A percentile compares a stretch with the other conserved stretches of the same genome.
phyloP scores from a whole-genome alignment of 2,797 vertebrate genomes.

The Hydrophis major region DNA sequence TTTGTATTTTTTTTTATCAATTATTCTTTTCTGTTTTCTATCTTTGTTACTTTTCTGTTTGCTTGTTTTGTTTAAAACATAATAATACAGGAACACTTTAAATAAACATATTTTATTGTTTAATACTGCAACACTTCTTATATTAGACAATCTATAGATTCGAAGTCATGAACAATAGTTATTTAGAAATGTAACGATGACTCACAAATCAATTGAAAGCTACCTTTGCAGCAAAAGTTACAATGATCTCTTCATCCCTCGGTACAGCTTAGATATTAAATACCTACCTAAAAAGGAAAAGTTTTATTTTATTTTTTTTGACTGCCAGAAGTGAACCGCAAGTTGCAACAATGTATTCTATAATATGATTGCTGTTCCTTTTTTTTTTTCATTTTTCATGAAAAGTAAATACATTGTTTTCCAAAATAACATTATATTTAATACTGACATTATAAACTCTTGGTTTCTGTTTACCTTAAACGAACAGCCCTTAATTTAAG shows the following conservation, averaged over 20 bases:
- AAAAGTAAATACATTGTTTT: not conserved
- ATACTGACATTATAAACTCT: not conserved
- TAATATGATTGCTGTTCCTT: not conserved
- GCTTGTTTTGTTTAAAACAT: not conserved
- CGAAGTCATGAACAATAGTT: not conserved
- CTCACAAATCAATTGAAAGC: not conserved
- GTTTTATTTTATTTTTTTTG: not conserved
- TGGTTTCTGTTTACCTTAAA: not conserved
- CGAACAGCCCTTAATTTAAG: not conserved
- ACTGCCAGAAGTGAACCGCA: not conserved
- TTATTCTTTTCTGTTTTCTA: not conserved
- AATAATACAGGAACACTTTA: not conserved
- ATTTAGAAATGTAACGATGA: not conserved
- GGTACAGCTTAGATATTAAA: not conserved
- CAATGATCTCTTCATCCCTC: not conserved
- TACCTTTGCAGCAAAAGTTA: not conserved
- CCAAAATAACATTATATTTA: not conserved
- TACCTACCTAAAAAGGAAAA: not conserved
- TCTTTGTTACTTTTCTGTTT: not conserved
- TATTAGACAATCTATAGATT: not conserved
- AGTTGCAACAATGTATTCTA: not conserved
- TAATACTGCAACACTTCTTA: too few relatives aligned
- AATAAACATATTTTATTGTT: not conserved
- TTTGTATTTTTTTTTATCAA: not conserved
- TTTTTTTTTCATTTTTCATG: not conserved